Evolutionary conservation across 2,888 invertebrate genomes (phyloP).

Genomic region (Tortricodes alternella): DNA sequence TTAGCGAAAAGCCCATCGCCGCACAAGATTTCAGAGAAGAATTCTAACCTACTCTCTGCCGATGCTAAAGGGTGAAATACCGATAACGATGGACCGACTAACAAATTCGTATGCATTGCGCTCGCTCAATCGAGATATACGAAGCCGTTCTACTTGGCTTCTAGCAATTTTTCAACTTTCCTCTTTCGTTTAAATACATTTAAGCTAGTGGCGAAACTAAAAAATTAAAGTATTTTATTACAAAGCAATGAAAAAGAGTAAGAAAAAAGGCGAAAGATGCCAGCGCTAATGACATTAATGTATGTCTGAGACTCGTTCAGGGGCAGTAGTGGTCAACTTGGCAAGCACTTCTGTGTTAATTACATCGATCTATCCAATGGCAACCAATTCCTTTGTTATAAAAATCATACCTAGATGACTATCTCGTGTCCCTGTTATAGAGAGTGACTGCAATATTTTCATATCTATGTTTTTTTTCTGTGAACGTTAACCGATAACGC

Average conservation of each 20-base stretch:
- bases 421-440: constrained; percentile 35
- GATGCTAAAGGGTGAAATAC: constrained; percentile 23
- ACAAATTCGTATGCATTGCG: constrained; percentile 40
- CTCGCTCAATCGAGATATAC: constrained; percentile 33
- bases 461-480: constrained; percentile 1
- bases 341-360: constrained; percentile 64
- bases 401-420: constrained; percentile 23
- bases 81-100: constrained; percentile 30
- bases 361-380: constrained; percentile 57
- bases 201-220: background rate
- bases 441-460: background rate
- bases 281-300: constrained; percentile 16
- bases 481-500: constrained; percentile 16
- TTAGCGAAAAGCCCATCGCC: background rate
- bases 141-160: constrained; percentile 3
- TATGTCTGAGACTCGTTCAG: constrained; percentile 48
- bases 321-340: constrained; percentile 71
- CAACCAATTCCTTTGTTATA: constrained; percentile 12
- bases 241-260: background rate
- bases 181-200: background rate
- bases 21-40: background rate
- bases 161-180: constrained; percentile 14
- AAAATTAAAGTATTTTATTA: background rate
- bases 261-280: constrained; percentile 13
- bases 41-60: too few species aligned